phyloP scores from a whole-genome alignment of 2,888 invertebrate species.

The Thymelicus acteon region DNA sequence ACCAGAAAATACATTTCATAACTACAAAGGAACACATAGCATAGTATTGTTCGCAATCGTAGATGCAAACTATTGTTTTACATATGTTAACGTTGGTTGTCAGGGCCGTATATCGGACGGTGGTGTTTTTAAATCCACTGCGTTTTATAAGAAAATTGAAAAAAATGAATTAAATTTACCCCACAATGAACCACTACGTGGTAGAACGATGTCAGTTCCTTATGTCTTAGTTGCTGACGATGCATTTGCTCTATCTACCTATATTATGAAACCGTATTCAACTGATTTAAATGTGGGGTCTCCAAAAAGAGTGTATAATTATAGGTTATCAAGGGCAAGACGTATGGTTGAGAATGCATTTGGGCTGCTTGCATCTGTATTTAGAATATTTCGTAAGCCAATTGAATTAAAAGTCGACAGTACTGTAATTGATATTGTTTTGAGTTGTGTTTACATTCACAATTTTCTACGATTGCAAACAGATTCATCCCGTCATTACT shows the following conservation, averaged over 20 bases:
- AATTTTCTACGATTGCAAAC: no score
- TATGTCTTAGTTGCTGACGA: conserved; percentile 36
- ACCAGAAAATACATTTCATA: conserved; percentile 45
- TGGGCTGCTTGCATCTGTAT: not conserved
- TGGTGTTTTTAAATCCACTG: conserved; percentile 40
- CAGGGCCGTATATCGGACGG: conserved; percentile 49
- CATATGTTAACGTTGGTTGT: conserved; percentile 48
- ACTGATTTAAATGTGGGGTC: conserved; percentile 7
- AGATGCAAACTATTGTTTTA: conserved; percentile 47
- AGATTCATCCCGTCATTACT: no score
- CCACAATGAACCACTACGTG: conserved; percentile 32
- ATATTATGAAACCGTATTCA: conserved; percentile 36
- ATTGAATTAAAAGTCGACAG: no score
- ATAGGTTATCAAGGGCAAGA: not conserved
- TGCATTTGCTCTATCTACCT: conserved; percentile 35
- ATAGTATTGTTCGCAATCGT: conserved; percentile 26
- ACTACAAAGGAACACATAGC: conserved; percentile 47
- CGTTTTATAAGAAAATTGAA: conserved; percentile 33
- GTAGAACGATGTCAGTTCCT: conserved; percentile 33
- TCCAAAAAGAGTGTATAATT: not conserved
- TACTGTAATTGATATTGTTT: no score
- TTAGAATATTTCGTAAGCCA: no score
- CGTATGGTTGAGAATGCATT: not conserved
- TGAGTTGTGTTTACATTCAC: no score
- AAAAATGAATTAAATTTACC: conserved; percentile 36